These are phyloP conservation scores for Drosophila trapezifrons DNA, from an alignment of 1,140 invertebrate species.

Conservation along the genomic window DNA sequence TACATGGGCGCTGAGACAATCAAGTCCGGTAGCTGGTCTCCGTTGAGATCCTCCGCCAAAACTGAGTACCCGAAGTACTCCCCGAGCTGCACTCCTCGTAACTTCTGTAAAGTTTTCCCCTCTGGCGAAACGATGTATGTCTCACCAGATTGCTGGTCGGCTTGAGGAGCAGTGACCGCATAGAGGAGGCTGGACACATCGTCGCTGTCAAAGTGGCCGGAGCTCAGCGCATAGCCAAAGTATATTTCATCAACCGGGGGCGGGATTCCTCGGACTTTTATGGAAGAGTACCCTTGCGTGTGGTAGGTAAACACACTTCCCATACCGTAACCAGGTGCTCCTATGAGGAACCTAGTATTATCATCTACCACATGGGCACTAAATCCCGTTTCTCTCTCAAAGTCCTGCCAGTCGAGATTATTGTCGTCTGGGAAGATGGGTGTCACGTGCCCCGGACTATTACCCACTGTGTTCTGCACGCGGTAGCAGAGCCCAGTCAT, in stretches of 20 bases:
- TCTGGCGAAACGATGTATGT: slow-evolving; percentile 61
- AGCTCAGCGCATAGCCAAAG: slow-evolving; percentile 75
- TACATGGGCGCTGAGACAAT: slow-evolving; percentile 92
- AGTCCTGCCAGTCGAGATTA: slow-evolving; percentile 47
- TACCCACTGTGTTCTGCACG: slow-evolving; percentile 55
- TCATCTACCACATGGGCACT: slow-evolving; percentile 85
- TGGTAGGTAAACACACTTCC: background rate
- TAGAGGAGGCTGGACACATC: slow-evolving; percentile 55
- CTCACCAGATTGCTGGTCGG: slow-evolving; percentile 68
- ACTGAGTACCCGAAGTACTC: slow-evolving; percentile 92
- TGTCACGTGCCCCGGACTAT: slow-evolving; percentile 45
- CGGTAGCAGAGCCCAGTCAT: slow-evolving; percentile 85
- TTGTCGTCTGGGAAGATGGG: slow-evolving; percentile 54
- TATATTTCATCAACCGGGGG: slow-evolving; percentile 20
- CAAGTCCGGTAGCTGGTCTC: slow-evolving; percentile 89
- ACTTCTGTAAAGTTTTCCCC: slow-evolving; percentile 47
- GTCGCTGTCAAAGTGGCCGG: slow-evolving; percentile 71
- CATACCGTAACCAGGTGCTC: slow-evolving; percentile 84
- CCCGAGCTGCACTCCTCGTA: slow-evolving; percentile 87
- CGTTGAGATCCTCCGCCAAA: slow-evolving; percentile 88
- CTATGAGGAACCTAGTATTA: slow-evolving; percentile 85
- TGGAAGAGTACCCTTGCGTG: rapidly evolving
- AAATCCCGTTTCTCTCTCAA: slow-evolving; percentile 85
- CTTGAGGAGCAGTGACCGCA: slow-evolving; percentile 74
- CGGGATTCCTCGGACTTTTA: background rate